Evolutionary conservation across 1,140 invertebrate genomes (phyloP).

Genomic region (Drosophila baimaii): DNA sequence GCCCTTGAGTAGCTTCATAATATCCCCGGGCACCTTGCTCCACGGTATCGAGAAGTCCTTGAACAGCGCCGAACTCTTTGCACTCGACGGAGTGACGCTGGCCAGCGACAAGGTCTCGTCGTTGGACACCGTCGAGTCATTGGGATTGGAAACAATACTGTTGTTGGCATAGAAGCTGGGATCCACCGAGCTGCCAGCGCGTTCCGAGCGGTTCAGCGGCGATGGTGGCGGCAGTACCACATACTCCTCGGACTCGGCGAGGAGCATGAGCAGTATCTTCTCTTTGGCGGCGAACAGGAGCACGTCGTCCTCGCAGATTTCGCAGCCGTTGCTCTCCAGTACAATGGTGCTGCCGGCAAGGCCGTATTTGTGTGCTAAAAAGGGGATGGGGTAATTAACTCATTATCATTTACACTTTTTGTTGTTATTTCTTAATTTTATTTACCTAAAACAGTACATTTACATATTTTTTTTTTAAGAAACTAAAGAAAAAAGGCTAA

Average conservation of each 20-base stretch:
- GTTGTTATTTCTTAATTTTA: constrained; percentile 3
- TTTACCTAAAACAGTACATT: no score
- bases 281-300: constrained; percentile 70
- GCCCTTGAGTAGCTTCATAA: constrained; percentile 66
- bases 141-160: constrained; percentile 66
- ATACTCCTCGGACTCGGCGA: constrained; percentile 67
- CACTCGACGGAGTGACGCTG: constrained; percentile 65
- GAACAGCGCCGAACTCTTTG: constrained; percentile 61
- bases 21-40: constrained; percentile 69
- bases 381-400: background rate
- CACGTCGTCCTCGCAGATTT: constrained; percentile 73
- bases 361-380: constrained; percentile 68
- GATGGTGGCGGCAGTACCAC: constrained; percentile 69
- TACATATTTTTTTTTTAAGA: no score
- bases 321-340: constrained; percentile 71
- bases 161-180: constrained; percentile 68
- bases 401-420: background rate
- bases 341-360: constrained; percentile 66
- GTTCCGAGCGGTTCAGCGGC: constrained; percentile 68
- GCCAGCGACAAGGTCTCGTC: constrained; percentile 69
- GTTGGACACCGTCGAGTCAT: constrained; percentile 72
- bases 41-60: constrained; percentile 75
- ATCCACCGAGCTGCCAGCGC: constrained; percentile 70
- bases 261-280: constrained; percentile 68
- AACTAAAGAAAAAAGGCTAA: no score